These are phyloP conservation scores for Sylvilagus floridanus DNA, from an alignment of 2,797 vertebrate species.

Conservation along the genomic window DNA sequence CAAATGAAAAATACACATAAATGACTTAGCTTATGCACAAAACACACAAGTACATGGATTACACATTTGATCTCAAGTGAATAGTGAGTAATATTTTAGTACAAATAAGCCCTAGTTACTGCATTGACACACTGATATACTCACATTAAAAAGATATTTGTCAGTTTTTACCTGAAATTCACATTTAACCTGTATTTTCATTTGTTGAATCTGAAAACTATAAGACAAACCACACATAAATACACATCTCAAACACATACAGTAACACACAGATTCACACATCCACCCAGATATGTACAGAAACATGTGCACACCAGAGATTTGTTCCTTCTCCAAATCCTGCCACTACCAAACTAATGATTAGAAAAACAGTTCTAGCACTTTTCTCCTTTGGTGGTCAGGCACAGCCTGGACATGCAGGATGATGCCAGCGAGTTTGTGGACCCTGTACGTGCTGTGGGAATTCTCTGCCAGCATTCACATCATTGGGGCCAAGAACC, in stretches of 20 bases:
- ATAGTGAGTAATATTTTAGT: background rate
- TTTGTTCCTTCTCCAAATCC: background rate
- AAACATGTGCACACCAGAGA: background rate
- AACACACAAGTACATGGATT: background rate
- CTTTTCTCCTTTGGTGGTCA: too few relatives aligned
- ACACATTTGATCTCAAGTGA: conserved; percentile 25
- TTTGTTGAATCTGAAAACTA: conserved; percentile 9
- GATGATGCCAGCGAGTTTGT: too few relatives aligned
- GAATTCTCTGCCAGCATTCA: too few relatives aligned
- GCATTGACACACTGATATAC: background rate
- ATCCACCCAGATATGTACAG: background rate
- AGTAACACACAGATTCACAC: background rate
- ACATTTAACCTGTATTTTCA: background rate
- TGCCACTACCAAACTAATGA: background rate
- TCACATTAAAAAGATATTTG: background rate
- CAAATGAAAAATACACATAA: background rate
- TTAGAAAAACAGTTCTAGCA: background rate
- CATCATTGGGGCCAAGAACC: too few relatives aligned
- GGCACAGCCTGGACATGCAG: too few relatives aligned
- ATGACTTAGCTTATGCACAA: background rate
- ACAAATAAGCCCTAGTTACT: background rate
- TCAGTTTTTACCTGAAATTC: background rate
- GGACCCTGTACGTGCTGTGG: too few relatives aligned
- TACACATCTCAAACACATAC: background rate
- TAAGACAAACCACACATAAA: background rate